Conservation (phyloP, 2,797 vertebrate genomes). For the Dryobates pubescens region DNA sequence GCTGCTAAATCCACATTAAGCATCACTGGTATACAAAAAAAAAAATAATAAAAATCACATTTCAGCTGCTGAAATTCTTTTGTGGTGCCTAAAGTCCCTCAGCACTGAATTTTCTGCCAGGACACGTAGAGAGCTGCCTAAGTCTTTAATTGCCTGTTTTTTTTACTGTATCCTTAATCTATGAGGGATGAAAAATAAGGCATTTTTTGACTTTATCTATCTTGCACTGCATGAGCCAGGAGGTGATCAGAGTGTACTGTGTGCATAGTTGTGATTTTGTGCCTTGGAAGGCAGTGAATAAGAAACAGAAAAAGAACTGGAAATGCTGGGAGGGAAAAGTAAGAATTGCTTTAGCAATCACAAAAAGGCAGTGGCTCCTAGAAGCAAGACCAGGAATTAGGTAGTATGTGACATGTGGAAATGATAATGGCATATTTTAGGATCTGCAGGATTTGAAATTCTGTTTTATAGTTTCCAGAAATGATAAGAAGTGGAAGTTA, state of each 20-base stretch:
- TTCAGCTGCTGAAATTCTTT: constrained; percentile 15
- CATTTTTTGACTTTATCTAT: constrained; percentile 13
- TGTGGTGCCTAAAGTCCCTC: background rate
- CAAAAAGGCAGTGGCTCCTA: background rate
- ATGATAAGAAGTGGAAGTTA: background rate
- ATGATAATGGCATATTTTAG: background rate
- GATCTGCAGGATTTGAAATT: background rate
- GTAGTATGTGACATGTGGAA: background rate
- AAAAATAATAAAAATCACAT: background rate
- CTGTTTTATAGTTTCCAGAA: background rate
- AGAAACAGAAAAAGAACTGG: background rate
- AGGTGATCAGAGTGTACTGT: background rate
- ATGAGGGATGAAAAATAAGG: background rate
- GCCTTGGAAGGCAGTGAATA: background rate
- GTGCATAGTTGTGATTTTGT: background rate
- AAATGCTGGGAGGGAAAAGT: background rate
- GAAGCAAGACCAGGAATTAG: background rate
- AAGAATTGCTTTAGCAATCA: background rate
- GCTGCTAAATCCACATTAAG: constrained; percentile 6
- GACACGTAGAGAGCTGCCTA: background rate
- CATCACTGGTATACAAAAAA: background rate
- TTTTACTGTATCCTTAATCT: background rate
- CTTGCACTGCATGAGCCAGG: background rate
- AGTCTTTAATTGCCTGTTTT: constrained; percentile 41
- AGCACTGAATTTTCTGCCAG: constrained; percentile 22